Evolutionary conservation across 1,140 invertebrate genomes (phyloP), one percentile per base, ranked within the genome.

Genomic region (Drosophila burlai): DNA sequence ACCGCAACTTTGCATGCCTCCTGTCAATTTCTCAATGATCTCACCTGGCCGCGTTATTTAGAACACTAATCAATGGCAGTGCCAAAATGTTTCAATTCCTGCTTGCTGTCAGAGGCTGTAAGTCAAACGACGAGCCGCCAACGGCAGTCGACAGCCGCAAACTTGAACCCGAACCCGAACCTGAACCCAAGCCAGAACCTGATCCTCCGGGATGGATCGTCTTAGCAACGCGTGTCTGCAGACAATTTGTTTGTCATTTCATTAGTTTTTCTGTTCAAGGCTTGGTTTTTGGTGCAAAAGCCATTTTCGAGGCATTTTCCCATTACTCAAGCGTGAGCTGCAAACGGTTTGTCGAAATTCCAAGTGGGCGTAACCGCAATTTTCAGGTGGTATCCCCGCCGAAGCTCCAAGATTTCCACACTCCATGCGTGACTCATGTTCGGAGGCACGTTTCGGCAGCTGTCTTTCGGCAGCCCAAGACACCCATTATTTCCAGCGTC

Each of bases 171-270:
- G 55, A 76, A 59, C 49, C 13, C 21, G 34, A 76, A 59, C 49
- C 10, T 16, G 34, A 74, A 31, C 13, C 18, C 15, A 3, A 49
- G 18, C 40, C 57, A 43, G 58, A 83, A 84, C 77, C 78, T 85
- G 81, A 85, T 83, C 72, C 46, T 59, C 58, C 65, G 46, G 42
- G 62, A 62, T 45, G 57, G 42, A 76, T 62, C 72, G 71, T 83
- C 75, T 86, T 68, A 59, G 69, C 46, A 43, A 68, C 82, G 82
- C 82, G 78, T 84, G 81, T 85, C 79, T 81, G 66, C 60, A 49
- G 76, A 77, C 84, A 86, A 86, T 86, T 86, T 86, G 84, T 86
- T 87, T 67, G 76, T 84, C 81, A 81, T 78, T 81, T 74, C 80
- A 82, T 74, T 82, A 79, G 58, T 60, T 71, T 73, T 60, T 45